These are phyloP conservation scores for Bembecia ichneumoniformis DNA, from an alignment of 2,888 invertebrate genomes.

Conservation along the genomic window DNA sequence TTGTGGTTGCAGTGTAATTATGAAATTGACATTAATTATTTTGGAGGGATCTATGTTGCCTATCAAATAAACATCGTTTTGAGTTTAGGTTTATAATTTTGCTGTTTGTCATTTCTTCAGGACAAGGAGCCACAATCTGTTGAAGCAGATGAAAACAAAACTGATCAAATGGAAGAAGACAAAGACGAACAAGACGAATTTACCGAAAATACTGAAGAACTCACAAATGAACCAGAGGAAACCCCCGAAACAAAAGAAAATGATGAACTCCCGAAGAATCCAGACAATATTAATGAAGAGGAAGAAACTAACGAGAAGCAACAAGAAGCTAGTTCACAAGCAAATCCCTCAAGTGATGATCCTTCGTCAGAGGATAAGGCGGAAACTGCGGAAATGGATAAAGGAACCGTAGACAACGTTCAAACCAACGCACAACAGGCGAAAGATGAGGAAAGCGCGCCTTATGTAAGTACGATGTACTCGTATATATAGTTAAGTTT, in stretches of 20 bases:
- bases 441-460: conserved; percentile 53
- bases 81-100: too few relatives aligned
- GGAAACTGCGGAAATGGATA: conserved; percentile 63
- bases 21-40: too few relatives aligned
- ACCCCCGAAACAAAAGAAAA: conserved; percentile 25
- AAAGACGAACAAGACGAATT: conserved; percentile 41
- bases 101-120: too few relatives aligned
- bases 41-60: too few relatives aligned
- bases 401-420: conserved; percentile 61
- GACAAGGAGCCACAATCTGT: not conserved
- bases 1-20: too few relatives aligned
- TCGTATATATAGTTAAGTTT: too few relatives aligned
- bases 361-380: conserved; percentile 59
- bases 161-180: conserved; percentile 61
- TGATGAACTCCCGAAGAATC: conserved; percentile 52
- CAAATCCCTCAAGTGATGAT: conserved; percentile 62
- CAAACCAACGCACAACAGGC: conserved; percentile 59
- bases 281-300: conserved; percentile 50
- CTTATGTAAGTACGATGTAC: conserved; percentile 50
- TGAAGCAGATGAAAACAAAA: not conserved
- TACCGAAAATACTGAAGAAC: conserved; percentile 28
- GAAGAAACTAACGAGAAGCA: conserved; percentile 56
- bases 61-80: too few relatives aligned
- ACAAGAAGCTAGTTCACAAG: conserved; percentile 62
- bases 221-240: conserved; percentile 26